Evolutionary conservation across 2,797 vertebrate genomes (phyloP).

Genomic region (Neosilurus hyrtlii): DNA sequence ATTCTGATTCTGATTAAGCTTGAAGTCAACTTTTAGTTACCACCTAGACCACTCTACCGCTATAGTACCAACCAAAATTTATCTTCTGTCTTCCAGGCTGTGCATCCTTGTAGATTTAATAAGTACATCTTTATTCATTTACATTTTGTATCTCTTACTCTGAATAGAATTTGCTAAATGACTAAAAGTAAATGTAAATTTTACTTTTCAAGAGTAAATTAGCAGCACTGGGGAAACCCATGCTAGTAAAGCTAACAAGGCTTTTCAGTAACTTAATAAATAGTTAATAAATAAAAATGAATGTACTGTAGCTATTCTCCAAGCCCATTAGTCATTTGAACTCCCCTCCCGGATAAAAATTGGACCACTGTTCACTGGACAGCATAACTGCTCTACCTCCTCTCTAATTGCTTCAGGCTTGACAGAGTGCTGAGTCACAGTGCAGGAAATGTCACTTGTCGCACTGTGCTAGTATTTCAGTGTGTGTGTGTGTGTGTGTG

Average conservation of each 20-base stretch:
- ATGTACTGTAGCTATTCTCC: background rate
- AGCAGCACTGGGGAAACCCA: background rate
- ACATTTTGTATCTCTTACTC: background rate
- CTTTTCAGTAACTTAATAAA: background rate
- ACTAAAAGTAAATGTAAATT: background rate
- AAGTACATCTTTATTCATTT: background rate
- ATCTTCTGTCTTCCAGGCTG: background rate
- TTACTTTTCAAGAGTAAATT: background rate
- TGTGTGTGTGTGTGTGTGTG: background rate
- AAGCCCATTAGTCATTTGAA: background rate
- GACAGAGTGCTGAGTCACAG: constrained; percentile 39
- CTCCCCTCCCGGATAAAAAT: background rate
- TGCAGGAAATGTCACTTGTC: constrained; percentile 37
- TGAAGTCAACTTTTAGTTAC: background rate
- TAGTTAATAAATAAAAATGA: too few relatives aligned
- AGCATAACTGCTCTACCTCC: constrained; percentile 14
- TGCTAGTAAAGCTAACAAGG: constrained; percentile 5
- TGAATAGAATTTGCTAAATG: background rate
- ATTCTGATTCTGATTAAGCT: too few relatives aligned
- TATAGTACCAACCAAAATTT: background rate
- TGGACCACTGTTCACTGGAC: background rate
- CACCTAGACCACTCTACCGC: background rate
- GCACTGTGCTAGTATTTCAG: constrained; percentile 29
- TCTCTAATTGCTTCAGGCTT: constrained; percentile 39
- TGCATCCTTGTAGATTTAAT: background rate